Evolutionary conservation across 2,888 invertebrate species (phyloP), one percentile per base, ranked within the genome.

Genomic region (Xanthia icteritia): DNA sequence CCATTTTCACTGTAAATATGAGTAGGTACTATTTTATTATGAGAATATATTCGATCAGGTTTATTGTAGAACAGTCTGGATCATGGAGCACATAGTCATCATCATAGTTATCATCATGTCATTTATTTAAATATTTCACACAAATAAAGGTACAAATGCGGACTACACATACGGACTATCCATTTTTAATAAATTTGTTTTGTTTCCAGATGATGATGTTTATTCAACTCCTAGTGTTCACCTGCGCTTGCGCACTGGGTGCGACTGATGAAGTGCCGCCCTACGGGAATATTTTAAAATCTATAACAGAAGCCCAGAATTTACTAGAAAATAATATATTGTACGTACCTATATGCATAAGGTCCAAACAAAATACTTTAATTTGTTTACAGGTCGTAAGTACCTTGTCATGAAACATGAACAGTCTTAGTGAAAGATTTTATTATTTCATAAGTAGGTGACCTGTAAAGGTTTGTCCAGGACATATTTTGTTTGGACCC

Each of bases 221-320:
- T 15, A 15, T n/a, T 13, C 42, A 42, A 71, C 31, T 71, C 17
- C 17, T 73, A 11, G 45, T 71, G n/a, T 56, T 73, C 8, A 36
- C 31, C 72, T 71, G 73, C 73, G 73, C 45, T 45, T 73, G 73
- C 72, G 73, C 72, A 36, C 17, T 73, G 5, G 56, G 72, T 2
- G n/a, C 42, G 13, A 56, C 56, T 71, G 13, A 27, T 11, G 39
- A n/a, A 31, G 5, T n/a, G 45, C 42, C 42, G 8, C 0, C 17
- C 1, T 73, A 31, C 8, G 13, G 2, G 1, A 0, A 36, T 4
- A 56, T 27, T 56, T 0, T 0, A 0, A 0, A 4, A 0, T 0
- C 0, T 6, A 11, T 73, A 36, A 0, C 0, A 5, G 5, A 2
- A 31, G 56, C 73, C 17, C 0, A 1, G 0, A 0, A 5, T 0